These are phyloP conservation scores for Oryzias sinensis DNA, from an alignment of 2,797 vertebrate genomes.

Conservation along the genomic window DNA sequence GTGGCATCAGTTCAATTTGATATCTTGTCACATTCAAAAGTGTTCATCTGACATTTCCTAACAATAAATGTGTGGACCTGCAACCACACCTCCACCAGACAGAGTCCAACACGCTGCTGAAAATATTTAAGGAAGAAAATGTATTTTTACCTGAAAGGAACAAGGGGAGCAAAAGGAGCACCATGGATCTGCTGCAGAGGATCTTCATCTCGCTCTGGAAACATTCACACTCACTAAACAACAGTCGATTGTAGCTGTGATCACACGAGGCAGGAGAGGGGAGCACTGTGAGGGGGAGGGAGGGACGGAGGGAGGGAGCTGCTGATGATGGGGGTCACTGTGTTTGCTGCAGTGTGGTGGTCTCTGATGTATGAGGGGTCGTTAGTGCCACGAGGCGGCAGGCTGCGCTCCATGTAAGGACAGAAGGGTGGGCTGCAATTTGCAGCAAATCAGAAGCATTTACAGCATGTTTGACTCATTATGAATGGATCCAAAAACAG, in stretches of 20 bases:
- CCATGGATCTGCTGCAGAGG: constrained; percentile 10
- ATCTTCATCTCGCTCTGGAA: constrained; percentile 39
- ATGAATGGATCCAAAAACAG: too few species aligned
- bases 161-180: constrained; percentile 30
- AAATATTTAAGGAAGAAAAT: not conserved
- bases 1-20: too few species aligned
- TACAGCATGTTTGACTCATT: too few species aligned
- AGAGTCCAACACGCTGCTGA: too few species aligned
- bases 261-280: constrained; percentile 1
- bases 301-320: constrained; percentile 4
- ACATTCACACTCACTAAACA: constrained; percentile 6
- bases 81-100: too few species aligned
- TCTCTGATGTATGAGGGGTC: constrained; percentile 21
- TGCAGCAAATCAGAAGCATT: not conserved
- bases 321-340: not conserved
- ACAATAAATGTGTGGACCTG: too few species aligned
- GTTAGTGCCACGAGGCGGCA: constrained; percentile 28
- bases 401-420: constrained; percentile 1
- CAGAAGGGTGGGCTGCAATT: not conserved
- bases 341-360: constrained; percentile 24
- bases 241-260: constrained; percentile 1
- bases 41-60: too few species aligned
- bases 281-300: not conserved
- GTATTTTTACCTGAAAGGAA: constrained; percentile 48
- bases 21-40: too few species aligned